phyloP scores from a whole-genome alignment of 2,797 vertebrate genomes.

The Myotis findleyi region DNA sequence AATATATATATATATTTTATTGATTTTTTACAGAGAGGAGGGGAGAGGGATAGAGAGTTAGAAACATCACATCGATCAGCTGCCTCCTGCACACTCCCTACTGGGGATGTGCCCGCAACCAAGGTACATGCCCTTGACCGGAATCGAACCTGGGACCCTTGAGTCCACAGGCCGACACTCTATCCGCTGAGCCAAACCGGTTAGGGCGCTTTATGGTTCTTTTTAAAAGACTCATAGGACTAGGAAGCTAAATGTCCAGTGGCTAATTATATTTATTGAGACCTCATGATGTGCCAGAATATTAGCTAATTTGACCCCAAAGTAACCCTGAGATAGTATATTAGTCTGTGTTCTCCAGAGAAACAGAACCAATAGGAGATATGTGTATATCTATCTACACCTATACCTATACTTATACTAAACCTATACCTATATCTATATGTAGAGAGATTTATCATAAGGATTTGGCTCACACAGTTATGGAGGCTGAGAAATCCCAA shows the following conservation, averaged over 20 bases:
- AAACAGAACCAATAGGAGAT: neutral
- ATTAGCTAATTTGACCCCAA: constrained; percentile 32
- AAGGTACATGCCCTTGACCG: no score
- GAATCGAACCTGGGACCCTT: no score
- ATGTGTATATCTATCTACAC: neutral
- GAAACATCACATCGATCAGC: no score
- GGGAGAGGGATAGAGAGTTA: no score
- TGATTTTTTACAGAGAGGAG: no score
- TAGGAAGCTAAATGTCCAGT: neutral
- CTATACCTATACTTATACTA: neutral
- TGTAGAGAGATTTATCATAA: neutral
- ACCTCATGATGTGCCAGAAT: neutral
- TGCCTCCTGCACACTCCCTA: no score
- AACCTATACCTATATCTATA: neutral
- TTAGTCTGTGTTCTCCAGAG: constrained; percentile 11
- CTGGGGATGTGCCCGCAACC: no score
- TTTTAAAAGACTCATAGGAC: neutral
- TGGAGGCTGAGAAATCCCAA: neutral
- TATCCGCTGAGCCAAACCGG: no score
- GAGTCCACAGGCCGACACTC: no score
- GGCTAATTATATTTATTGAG: constrained; percentile 33
- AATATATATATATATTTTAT: no score
- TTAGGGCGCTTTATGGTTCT: neutral
- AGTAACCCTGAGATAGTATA: neutral
- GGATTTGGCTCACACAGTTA: neutral